These are phyloP conservation scores for Chloropsis hardwickii DNA, from an alignment of 2,113 vertebrate species.

Conservation along the genomic window DNA sequence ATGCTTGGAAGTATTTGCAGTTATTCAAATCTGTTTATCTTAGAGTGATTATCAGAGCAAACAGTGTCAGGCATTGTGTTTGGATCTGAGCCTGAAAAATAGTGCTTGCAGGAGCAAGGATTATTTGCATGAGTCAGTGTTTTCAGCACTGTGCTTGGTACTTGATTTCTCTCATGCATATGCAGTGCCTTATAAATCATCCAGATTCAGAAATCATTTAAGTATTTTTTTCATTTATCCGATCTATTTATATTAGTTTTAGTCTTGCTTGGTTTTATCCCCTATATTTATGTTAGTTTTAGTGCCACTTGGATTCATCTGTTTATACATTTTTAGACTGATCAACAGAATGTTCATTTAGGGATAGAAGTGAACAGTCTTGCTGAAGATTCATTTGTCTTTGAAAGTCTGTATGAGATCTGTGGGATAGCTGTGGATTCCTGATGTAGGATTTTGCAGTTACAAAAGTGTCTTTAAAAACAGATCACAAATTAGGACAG, in stretches of 20 bases:
- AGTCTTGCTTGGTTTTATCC: conserved; percentile 1
- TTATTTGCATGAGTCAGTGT: conserved; percentile 57
- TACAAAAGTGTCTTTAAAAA: background rate
- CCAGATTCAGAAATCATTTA: conserved; percentile 42
- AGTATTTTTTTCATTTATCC: conserved; percentile 10
- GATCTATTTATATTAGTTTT: conserved; percentile 24
- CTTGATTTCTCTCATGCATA: conserved; percentile 61
- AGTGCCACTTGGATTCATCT: conserved; percentile 5
- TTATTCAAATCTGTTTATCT: conserved; percentile 68
- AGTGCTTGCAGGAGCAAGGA: conserved; percentile 40
- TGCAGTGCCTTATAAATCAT: conserved; percentile 52
- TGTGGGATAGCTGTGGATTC: background rate
- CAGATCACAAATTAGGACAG: background rate
- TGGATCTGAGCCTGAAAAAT: conserved; percentile 59
- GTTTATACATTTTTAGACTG: conserved; percentile 6
- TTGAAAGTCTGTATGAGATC: background rate
- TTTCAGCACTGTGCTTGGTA: conserved; percentile 25
- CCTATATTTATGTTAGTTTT: conserved; percentile 3
- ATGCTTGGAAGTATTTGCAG: conserved; percentile 49
- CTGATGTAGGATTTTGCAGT: background rate
- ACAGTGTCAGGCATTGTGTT: conserved; percentile 68
- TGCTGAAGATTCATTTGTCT: background rate
- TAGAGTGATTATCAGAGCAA: conserved; percentile 69
- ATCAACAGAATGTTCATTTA: conserved; percentile 1
- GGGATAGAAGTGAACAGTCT: background rate